Percentiles rank a stretch among this genome's conserved stretches.
Conservation (phyloP, 2,797 vertebrate genomes). For the Gymnopithys bicolor region DNA sequence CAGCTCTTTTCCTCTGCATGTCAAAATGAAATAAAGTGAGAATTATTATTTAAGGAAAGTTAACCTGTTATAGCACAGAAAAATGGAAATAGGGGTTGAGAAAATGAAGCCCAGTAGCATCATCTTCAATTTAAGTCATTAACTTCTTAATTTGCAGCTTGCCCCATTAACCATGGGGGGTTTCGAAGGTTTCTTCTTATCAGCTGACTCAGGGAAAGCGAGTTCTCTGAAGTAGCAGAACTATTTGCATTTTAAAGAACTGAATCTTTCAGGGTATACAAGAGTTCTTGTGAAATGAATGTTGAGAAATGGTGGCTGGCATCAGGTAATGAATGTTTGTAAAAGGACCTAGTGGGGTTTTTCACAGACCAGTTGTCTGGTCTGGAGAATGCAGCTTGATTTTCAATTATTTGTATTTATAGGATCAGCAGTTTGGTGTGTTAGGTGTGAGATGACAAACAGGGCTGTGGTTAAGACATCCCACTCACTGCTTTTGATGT, state of each 20-base stretch:
- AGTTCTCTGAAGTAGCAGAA: not conserved
- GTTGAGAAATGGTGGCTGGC: not conserved
- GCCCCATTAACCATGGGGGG: not conserved
- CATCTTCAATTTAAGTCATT: not conserved
- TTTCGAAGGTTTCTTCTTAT: not conserved
- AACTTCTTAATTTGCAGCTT: not conserved
- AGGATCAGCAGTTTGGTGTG: not conserved
- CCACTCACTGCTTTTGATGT: not conserved
- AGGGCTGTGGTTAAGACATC: not conserved
- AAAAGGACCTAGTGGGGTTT: not conserved
- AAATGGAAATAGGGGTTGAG: not conserved
- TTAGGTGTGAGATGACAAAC: not conserved
- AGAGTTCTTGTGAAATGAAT: not conserved
- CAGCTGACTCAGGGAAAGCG: not conserved
- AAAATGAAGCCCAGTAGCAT: not conserved
- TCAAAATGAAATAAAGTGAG: not conserved
- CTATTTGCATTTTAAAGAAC: not conserved
- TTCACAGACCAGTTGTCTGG: not conserved
- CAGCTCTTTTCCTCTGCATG: not conserved
- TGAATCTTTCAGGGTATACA: not conserved
- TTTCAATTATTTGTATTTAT: not conserved
- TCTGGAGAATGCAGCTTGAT: not conserved
- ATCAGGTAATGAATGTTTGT: not conserved
- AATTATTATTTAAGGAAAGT: not conserved
- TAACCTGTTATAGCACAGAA: not conserved